A percentile compares a stretch with the other conserved stretches of the same genome.
Conservation (phyloP, 2,797 vertebrate genomes). For the Spatula clypeata region DNA sequence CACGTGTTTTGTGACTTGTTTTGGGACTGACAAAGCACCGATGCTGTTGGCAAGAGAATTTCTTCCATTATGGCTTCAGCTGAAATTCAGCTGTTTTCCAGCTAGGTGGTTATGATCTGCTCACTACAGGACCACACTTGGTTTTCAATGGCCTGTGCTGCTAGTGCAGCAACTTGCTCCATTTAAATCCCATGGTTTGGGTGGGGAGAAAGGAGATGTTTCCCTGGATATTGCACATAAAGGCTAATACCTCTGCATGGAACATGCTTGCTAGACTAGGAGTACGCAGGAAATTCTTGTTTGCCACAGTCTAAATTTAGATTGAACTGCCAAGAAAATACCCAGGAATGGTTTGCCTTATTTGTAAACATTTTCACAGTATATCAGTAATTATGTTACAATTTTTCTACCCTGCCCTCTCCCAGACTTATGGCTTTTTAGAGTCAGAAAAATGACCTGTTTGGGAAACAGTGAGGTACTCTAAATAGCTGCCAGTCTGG, state of each 20-base stretch:
- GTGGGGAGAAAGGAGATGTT: slow-evolving; percentile 34
- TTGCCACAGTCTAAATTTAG: slow-evolving; percentile 38
- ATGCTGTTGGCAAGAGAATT: background rate
- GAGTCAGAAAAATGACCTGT: slow-evolving; percentile 64
- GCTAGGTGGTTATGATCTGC: background rate
- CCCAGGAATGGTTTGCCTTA: background rate
- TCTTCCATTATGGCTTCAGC: background rate
- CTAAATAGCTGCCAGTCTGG: slow-evolving; percentile 78
- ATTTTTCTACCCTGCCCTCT: slow-evolving; percentile 48
- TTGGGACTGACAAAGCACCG: background rate
- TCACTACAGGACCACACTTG: background rate
- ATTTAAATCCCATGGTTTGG: background rate
- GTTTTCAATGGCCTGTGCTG: slow-evolving; percentile 40
- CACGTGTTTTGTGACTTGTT: background rate
- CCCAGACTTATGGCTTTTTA: slow-evolving; percentile 87
- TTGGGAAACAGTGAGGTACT: slow-evolving; percentile 75
- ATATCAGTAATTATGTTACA: slow-evolving; percentile 60
- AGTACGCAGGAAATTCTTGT: background rate
- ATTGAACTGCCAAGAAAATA: background rate
- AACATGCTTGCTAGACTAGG: background rate
- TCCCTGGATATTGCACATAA: slow-evolving; percentile 36
- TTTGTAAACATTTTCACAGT: slow-evolving; percentile 84
- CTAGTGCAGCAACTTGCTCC: background rate
- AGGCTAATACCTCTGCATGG: background rate
- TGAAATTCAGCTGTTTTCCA: background rate